These are phyloP conservation scores for Cercocebus atys DNA, from an alignment of 2,113 vertebrate species.

Conservation along the genomic window DNA sequence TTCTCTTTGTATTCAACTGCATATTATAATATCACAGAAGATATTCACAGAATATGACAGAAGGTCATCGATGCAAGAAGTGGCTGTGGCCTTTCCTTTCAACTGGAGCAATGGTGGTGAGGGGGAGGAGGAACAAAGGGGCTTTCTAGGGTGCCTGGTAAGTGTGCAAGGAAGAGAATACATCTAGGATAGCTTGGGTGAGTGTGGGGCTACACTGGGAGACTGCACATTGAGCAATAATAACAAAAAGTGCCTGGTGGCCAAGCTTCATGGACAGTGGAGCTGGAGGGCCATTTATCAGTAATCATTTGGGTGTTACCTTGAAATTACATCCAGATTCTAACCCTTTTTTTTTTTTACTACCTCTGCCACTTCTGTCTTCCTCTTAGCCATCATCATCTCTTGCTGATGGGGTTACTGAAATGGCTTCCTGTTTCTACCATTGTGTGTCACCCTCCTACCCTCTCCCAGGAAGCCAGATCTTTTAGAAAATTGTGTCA, in stretches of 20 bases:
- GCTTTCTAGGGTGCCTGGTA: not conserved
- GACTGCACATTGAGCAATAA: not conserved
- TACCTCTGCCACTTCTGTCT: not conserved
- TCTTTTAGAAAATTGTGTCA: not conserved
- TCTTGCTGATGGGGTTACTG: not conserved
- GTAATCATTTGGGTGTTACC: not conserved
- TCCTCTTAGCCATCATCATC: not conserved
- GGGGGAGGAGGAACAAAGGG: fast-evolving
- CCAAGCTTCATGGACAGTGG: not conserved
- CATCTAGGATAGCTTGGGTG: not conserved
- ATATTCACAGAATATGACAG: not conserved
- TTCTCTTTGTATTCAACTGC: not conserved
- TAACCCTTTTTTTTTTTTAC: not conserved
- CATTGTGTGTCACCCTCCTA: not conserved
- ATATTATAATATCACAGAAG: not conserved
- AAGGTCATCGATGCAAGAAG: not conserved
- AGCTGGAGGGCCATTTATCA: not conserved
- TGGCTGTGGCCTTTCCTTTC: not conserved
- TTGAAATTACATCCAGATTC: not conserved
- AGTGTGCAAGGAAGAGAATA: not conserved
- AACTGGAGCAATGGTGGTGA: not conserved
- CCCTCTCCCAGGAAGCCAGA: not conserved
- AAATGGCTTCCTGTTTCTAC: not conserved
- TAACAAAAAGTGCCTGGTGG: not conserved
- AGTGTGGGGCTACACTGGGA: not conserved